Percentiles rank a stretch among this genome's conserved stretches.
These are phyloP conservation scores for Xyliphius kryptos DNA, from an alignment of 2,113 vertebrate species.

Conservation along the genomic window DNA sequence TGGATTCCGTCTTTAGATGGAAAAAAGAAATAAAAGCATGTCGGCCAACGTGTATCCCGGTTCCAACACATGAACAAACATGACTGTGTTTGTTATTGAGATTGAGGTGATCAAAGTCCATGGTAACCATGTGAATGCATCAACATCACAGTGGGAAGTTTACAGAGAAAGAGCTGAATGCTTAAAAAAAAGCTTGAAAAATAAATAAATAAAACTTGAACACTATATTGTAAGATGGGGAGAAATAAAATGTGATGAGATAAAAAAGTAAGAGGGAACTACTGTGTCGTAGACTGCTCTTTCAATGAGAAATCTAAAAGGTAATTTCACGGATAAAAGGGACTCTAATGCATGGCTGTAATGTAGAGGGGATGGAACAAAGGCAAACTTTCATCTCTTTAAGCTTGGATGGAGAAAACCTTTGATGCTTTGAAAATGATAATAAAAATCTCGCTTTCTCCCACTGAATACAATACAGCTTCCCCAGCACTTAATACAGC, in stretches of 20 bases:
- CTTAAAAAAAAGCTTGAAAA: slow-evolving; percentile 13
- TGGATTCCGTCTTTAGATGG: slow-evolving; percentile 53
- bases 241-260: slow-evolving; percentile 56
- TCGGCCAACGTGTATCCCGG: slow-evolving; percentile 57
- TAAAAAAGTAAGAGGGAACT: slow-evolving; percentile 66
- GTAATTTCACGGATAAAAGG: slow-evolving; percentile 81
- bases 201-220: slow-evolving; percentile 57
- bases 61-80: slow-evolving; percentile 51
- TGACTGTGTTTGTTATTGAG: slow-evolving; percentile 62
- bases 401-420: slow-evolving; percentile 76
- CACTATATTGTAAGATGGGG: slow-evolving; percentile 55
- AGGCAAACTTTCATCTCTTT: slow-evolving; percentile 81
- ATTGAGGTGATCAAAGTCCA: slow-evolving; percentile 66
- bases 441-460: slow-evolving; percentile 76
- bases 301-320: slow-evolving; percentile 80
- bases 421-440: slow-evolving; percentile 83
- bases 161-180: slow-evolving; percentile 38
- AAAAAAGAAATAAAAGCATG: slow-evolving; percentile 54
- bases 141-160: slow-evolving; percentile 53
- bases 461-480: slow-evolving; percentile 65
- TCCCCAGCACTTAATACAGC: slow-evolving; percentile 70
- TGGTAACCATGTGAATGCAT: slow-evolving; percentile 62
- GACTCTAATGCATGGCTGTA: slow-evolving; percentile 76
- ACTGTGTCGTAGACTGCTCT: slow-evolving; percentile 65
- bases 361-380: slow-evolving; percentile 78